These are phyloP conservation scores for Anarsia innoxiella DNA, from an alignment of 2,888 invertebrate species.

Conservation along the genomic window DNA sequence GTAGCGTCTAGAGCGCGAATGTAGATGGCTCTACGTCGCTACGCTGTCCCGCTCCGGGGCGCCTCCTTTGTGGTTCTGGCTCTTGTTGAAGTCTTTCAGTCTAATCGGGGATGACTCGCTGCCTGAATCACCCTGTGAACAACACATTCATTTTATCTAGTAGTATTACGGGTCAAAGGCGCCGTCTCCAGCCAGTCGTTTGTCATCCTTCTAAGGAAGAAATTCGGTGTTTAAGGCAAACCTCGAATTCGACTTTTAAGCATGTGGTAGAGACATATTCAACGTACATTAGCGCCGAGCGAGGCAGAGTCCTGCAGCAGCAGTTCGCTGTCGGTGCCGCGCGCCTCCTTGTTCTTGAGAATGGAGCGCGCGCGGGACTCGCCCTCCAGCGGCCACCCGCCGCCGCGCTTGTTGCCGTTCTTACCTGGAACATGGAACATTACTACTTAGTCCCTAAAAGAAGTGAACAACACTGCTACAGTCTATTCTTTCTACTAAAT, in stretches of 20 bases:
- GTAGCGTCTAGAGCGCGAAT: conserved; percentile 4
- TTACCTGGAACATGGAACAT: conserved; percentile 45
- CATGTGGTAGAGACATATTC: too few relatives aligned
- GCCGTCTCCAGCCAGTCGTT: too few relatives aligned
- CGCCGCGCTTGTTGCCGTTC: conserved; percentile 59
- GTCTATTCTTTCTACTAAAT: too few relatives aligned
- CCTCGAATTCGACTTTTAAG: too few relatives aligned
- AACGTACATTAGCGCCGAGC: conserved; percentile 64
- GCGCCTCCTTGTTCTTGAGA: conserved; percentile 69
- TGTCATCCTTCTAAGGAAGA: too few relatives aligned
- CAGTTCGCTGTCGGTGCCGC: conserved; percentile 72
- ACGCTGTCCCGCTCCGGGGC: conserved; percentile 53
- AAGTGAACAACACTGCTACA: too few relatives aligned
- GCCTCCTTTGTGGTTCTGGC: conserved; percentile 59
- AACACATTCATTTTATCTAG: not conserved
- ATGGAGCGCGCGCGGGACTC: conserved; percentile 68
- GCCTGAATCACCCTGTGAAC: conserved; percentile 77
- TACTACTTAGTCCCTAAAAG: too few relatives aligned
- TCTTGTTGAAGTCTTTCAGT: conserved; percentile 65
- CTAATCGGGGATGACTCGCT: conserved; percentile 79
- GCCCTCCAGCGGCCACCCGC: conserved; percentile 58
- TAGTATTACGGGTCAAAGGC: too few relatives aligned
- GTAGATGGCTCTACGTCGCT: conserved; percentile 40
- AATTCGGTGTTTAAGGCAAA: too few relatives aligned
- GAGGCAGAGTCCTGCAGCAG: conserved; percentile 67